Percentiles rank a stretch among this genome's conserved stretches.
phyloP scores from a whole-genome alignment of 2,888 invertebrate species.

The Microchrysa polita region DNA sequence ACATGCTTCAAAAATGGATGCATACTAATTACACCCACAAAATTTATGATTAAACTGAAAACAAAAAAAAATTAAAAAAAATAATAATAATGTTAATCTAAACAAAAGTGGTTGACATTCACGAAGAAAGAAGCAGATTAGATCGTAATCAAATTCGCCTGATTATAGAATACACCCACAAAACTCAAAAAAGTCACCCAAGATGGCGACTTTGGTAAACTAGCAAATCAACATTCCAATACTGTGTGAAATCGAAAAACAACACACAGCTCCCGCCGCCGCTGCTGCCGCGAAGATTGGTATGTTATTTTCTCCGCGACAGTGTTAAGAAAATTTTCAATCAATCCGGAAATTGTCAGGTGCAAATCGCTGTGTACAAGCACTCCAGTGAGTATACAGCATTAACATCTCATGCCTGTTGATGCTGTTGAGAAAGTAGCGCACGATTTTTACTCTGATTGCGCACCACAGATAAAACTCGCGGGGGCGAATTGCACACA shows the following conservation, averaged over 20 bases:
- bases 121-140: background rate
- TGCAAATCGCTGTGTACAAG: no score
- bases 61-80: constrained; percentile 10
- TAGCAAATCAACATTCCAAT: constrained; percentile 1
- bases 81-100: background rate
- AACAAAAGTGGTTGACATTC: background rate
- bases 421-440: no score
- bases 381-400: no score
- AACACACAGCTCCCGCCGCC: no score
- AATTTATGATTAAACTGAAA: background rate
- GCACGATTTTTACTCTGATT: no score
- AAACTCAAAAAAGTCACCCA: background rate
- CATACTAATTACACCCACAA: constrained; percentile 29
- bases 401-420: no score
- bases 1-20: background rate
- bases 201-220: constrained; percentile 30
- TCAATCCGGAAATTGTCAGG: no score
- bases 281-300: no score
- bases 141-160: background rate
- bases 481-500: no score
- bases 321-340: no score
- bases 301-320: no score
- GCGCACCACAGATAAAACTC: no score
- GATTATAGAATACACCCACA: constrained; percentile 8
- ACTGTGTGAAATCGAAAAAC: background rate